These are phyloP conservation scores for Miltochrista miniata DNA, from an alignment of 2,888 invertebrate genomes.

Conservation along the genomic window DNA sequence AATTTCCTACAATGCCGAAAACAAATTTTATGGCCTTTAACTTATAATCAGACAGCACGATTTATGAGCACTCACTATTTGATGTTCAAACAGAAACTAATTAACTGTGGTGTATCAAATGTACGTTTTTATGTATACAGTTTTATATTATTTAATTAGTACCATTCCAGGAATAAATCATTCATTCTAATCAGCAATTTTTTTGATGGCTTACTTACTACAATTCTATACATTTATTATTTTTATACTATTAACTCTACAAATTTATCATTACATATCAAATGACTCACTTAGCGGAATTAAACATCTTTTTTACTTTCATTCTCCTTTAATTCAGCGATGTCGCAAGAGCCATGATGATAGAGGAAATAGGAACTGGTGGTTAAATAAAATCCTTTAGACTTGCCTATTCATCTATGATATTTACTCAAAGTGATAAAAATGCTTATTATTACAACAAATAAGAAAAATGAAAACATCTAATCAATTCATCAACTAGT, in stretches of 20 bases:
- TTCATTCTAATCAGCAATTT: not conserved
- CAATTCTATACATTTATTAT: too few relatives aligned
- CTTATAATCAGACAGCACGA: conserved; percentile 5
- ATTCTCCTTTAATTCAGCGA: too few relatives aligned
- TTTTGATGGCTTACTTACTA: not conserved
- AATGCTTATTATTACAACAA: not conserved
- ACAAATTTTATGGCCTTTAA: conserved; percentile 15
- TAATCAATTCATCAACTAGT: conserved; percentile 13
- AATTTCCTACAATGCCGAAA: conserved; percentile 11
- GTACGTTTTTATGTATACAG: conserved; percentile 3
- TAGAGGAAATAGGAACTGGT: too few relatives aligned
- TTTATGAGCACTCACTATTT: conserved; percentile 16
- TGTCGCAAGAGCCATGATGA: too few relatives aligned
- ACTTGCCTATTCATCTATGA: too few relatives aligned
- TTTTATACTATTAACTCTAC: too few relatives aligned
- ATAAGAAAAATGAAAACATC: not conserved
- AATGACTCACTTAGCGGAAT: too few relatives aligned
- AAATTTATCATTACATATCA: too few relatives aligned
- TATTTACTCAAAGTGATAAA: too few relatives aligned
- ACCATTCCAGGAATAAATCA: not conserved
- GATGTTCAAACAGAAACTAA: conserved; percentile 10
- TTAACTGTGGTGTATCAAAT: conserved; percentile 19
- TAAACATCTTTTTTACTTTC: too few relatives aligned
- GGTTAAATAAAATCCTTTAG: too few relatives aligned
- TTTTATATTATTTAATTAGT: not conserved